phyloP scores from a whole-genome alignment of 2,113 vertebrate genomes.

The Poecile atricapillus region DNA sequence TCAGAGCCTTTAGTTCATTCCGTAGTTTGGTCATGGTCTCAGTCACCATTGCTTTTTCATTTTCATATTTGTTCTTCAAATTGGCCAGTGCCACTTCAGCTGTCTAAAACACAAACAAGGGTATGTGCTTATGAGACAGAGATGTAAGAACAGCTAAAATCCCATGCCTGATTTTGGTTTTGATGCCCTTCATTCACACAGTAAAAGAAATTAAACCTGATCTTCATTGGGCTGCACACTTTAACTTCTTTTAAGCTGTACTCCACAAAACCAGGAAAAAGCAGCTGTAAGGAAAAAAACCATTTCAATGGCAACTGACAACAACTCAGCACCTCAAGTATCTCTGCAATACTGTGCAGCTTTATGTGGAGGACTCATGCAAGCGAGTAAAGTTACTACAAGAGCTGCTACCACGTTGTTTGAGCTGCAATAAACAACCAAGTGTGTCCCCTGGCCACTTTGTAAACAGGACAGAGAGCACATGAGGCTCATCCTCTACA shows the following conservation, averaged over 20 bases:
- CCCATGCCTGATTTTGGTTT: neutral
- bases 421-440: neutral
- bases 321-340: neutral
- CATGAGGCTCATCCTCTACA: neutral
- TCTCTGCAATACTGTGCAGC: neutral
- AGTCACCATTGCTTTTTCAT: conserved; percentile 96
- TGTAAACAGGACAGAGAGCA: neutral
- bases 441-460: rapidly evolving
- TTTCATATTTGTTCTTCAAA: conserved; percentile 98
- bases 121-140: neutral
- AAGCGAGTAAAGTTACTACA: neutral
- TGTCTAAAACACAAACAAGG: conserved; percentile 76
- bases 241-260: neutral
- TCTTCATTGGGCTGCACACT: neutral
- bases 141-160: neutral
- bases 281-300: neutral
- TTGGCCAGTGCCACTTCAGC: conserved; percentile 94
- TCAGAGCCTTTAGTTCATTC: conserved; percentile 96
- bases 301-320: neutral
- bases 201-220: neutral
- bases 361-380: neutral
- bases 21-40: conserved; percentile 98
- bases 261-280: neutral
- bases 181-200: neutral
- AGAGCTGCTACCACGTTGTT: neutral